Evolutionary conservation across 2,113 vertebrate species (phyloP).

Genomic region (Neodontobutis hainanensis): DNA sequence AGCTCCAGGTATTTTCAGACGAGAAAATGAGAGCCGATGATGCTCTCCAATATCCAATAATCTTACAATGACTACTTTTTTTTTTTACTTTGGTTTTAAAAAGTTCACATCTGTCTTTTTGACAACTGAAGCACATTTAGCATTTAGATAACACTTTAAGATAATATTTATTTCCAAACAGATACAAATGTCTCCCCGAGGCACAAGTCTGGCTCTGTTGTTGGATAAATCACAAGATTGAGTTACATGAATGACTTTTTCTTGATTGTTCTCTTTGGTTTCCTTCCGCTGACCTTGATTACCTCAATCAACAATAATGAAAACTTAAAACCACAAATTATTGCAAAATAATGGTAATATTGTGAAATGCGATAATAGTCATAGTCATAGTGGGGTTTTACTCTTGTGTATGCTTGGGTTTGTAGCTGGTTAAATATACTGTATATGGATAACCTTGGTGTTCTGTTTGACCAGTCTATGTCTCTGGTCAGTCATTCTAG

Average conservation of each 20-base stretch:
- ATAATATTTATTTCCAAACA: not conserved
- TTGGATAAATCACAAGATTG: constrained; percentile 38
- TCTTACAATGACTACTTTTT: constrained; percentile 16
- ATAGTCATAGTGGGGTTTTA: too few relatives aligned
- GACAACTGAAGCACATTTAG: not conserved
- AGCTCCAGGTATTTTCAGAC: constrained; percentile 48
- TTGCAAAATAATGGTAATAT: not conserved
- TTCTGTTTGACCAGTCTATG: too few relatives aligned
- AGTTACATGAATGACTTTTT: constrained; percentile 45
- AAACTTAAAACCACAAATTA: not conserved
- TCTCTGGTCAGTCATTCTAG: too few relatives aligned
- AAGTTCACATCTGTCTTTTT: not conserved
- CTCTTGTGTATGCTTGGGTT: too few relatives aligned
- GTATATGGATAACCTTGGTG: too few relatives aligned
- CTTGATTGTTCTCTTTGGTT: constrained; percentile 29
- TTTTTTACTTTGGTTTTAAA: not conserved
- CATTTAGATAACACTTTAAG: not conserved
- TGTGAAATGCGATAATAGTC: not conserved
- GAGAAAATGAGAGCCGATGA: constrained; percentile 43
- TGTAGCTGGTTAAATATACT: too few relatives aligned
- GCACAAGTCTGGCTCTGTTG: constrained; percentile 13
- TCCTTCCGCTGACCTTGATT: constrained; percentile 11
- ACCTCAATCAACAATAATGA: constrained; percentile 14
- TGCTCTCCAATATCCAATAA: constrained; percentile 71
- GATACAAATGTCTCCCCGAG: too few relatives aligned